These are phyloP conservation scores for Drymonia ruficornis DNA, from an alignment of 2,888 invertebrate species.

Conservation along the genomic window DNA sequence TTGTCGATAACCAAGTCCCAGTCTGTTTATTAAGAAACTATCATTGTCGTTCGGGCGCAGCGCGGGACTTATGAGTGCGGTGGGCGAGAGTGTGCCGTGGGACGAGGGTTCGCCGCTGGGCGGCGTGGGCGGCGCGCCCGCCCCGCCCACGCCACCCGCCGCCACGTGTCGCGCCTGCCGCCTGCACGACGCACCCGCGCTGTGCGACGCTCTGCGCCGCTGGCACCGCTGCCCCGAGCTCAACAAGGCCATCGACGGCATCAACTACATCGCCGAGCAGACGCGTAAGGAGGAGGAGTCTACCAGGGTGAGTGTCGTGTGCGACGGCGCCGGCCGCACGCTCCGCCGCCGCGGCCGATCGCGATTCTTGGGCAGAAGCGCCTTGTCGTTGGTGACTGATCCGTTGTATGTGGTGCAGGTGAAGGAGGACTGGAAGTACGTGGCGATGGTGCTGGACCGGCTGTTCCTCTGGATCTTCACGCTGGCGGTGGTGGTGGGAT, in stretches of 20 bases:
- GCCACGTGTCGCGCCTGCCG: conserved; percentile 84
- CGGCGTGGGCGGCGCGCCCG: conserved; percentile 35
- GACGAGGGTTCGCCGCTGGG: conserved; percentile 49
- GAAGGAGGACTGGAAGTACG: conserved; percentile 99
- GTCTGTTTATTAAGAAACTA: too few species aligned
- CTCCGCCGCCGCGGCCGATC: not conserved
- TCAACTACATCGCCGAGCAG: conserved; percentile 96
- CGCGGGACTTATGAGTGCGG: conserved; percentile 56
- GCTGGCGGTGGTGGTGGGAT: conserved; percentile 96
- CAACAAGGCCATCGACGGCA: conserved; percentile 96
- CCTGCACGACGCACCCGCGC: conserved; percentile 79
- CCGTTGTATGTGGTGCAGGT: conserved; percentile 88
- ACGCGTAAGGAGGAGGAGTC: conserved; percentile 96
- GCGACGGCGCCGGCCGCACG: not conserved
- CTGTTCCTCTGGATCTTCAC: conserved; percentile 99
- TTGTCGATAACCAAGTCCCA: not conserved
- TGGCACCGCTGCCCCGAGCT: conserved; percentile 97
- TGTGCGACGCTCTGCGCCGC: conserved; percentile 87
- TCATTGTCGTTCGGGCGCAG: conserved; percentile 35
- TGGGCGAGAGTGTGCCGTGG: conserved; percentile 40
- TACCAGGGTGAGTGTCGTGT: conserved; percentile 88
- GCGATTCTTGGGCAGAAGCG: not conserved
- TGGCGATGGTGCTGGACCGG: conserved; percentile 98
- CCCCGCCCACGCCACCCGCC: conserved; percentile 1
- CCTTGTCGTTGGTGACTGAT: conserved; percentile 3